Base-by-base conservation (phyloP, 2,888 invertebrate species). In the Andrena dorsata region DNA sequence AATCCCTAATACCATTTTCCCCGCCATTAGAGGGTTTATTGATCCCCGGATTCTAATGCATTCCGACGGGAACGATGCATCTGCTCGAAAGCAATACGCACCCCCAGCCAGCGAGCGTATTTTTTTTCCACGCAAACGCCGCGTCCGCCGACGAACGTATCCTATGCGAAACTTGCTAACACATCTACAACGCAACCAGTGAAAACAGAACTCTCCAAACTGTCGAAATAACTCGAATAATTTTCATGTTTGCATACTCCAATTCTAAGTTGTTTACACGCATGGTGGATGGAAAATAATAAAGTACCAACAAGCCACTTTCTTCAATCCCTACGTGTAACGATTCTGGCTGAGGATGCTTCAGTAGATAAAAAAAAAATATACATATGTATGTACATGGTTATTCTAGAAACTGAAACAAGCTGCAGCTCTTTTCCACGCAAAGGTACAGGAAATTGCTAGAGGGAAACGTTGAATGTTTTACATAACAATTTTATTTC, bases 1-100 rank as follows among this genome's bases (percentile, higher is more conserved):
- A 68, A 80, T 79, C 71, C 80, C 61, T 80, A 80, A 80, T 79
- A 80, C 71, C 71, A 79, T 80, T 80, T 79, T 78, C 71, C 79
- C 16, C 51, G 71, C 80, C 70, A 71, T 80, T 78, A 79, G 79
- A 56, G 71, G 79, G 53, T 80, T 77, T 66, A 80, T 78, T 0
- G 80, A 66, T 79, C 20, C 80, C 3, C 7, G 8, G 71, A 28
- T 80, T 66, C 65, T 72, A 79, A 80, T 80, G 53, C 66, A 71
- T 66, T 78, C 66, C 66, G 51, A 30, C 53, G 47, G 16, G 60
- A 77, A 60, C 51, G 69, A 26, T 41, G 60, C 30, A 61, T 41
- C 61, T 66, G 63, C 35, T 79, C 47, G 10, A 79, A 66, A 51
- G 60, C 28, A 60, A 35, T 26, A 56, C 23, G 23, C 23, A 56